Evolutionary conservation across 2,797 vertebrate species (phyloP).

Genomic region (Pitangus sulphuratus): DNA sequence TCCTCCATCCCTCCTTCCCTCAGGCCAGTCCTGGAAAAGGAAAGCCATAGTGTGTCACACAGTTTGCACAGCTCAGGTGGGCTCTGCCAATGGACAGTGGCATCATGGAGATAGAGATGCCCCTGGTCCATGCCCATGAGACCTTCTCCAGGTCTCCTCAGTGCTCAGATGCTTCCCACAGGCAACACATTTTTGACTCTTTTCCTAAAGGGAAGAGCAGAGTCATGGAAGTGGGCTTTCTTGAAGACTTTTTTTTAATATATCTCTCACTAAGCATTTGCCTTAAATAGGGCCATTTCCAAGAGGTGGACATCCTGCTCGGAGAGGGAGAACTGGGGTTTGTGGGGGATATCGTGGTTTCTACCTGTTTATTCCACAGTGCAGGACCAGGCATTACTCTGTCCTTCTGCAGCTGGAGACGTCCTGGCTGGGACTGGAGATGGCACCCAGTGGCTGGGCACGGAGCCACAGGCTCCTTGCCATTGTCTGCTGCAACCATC

Average conservation of each 20-base stretch:
- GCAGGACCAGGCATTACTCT: background rate
- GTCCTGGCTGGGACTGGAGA: background rate
- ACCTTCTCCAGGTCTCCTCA: background rate
- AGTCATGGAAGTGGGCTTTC: rapidly evolving
- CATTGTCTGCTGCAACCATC: background rate
- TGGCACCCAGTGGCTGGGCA: background rate
- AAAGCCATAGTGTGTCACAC: rapidly evolving
- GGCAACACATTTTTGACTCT: background rate
- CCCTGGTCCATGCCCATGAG: background rate
- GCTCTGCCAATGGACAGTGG: background rate
- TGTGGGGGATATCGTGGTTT: background rate
- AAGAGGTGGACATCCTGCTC: rapidly evolving
- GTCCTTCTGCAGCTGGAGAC: background rate
- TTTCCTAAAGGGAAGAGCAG: background rate
- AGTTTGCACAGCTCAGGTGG: rapidly evolving
- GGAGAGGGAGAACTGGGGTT: background rate
- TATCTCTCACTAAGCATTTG: background rate
- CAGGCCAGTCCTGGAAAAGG: background rate
- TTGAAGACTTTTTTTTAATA: background rate
- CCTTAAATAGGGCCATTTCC: background rate
- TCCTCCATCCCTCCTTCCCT: background rate
- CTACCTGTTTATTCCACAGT: background rate
- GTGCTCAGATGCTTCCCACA: background rate
- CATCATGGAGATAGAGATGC: background rate
- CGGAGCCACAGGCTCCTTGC: background rate